Base-by-base conservation (phyloP, 2,797 vertebrate species). In the Pogonophryne albipinna region DNA sequence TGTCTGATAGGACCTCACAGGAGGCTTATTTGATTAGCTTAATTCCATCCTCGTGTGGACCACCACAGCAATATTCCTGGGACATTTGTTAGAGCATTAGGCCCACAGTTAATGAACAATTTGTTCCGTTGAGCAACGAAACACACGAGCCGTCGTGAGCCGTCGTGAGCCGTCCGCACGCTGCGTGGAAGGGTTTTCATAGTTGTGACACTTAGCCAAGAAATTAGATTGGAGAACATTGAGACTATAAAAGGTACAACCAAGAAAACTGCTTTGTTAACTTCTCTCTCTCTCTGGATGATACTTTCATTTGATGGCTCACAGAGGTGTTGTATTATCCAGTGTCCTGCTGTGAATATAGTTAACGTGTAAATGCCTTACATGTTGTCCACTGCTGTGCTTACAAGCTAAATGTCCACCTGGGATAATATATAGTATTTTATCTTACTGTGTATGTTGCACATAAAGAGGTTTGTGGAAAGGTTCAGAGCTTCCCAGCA, bases 11-110 rank as follows among this genome's bases (percentile, higher is more conserved):
- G 91, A 92, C 92, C 90, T 91, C 86, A 91, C 93, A 94, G 80
- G 88, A 87, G 92, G 93, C 92, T 92, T 92, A 92, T 93, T 95
- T 94, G 91, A 95, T 94, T 94, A 93, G 90, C 87, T 92, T 93
- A 93, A 94, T 91, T 93, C 93, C 86, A 87, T 89, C 88, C 90
- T 92, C 65, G 76, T 83, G 88, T 89, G 87, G 92, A 92, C 89
- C 88, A 91, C 87, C 70, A 34, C 88, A 77, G 81, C 82, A 82
- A 82, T 84, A 89, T 90, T 92, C 85, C 88, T 76, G 87, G 76
- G 85, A 89, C 91, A 89, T 91, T 93, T 87, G 88, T 86, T 82
- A 61, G 78, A 89, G 89, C 88, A 91, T 90, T 90, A 90, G 82
- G 79, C 80, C 71, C 74, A 75, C 57, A 89, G 84, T 94, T 92